Percentiles rank a stretch among this genome's conserved stretches.
phyloP scores from a whole-genome alignment of 2,888 invertebrate genomes.

The Pachycephus smyrnensis region DNA sequence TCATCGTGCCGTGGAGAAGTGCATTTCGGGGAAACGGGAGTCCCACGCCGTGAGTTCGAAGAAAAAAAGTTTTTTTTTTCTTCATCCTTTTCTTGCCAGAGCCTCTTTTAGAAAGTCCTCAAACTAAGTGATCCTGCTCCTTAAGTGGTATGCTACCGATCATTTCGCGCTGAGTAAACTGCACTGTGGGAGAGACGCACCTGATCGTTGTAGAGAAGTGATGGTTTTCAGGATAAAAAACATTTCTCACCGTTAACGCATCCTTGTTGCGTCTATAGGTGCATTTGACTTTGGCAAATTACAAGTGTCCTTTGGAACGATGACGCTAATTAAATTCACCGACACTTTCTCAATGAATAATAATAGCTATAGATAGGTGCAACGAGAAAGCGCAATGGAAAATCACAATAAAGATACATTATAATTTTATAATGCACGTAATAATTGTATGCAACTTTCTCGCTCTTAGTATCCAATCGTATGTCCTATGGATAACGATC shows the following conservation, averaged over 20 bases:
- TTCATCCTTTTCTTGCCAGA: neutral
- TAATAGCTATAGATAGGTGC: neutral
- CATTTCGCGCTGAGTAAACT: neutral
- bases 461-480: neutral
- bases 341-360: neutral
- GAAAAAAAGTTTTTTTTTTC: neutral
- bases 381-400: too few species aligned
- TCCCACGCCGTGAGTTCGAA: neutral
- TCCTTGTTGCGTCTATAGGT: neutral
- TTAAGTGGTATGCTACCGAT: neutral
- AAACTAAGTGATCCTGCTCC: neutral
- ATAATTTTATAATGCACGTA: too few species aligned
- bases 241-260: too few species aligned
- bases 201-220: too few species aligned
- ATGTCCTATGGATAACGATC: neutral
- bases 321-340: neutral
- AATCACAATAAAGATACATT: neutral
- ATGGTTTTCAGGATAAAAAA: too few species aligned
- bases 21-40: neutral
- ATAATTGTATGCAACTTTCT: too few species aligned
- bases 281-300: neutral
- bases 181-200: neutral
- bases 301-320: neutral
- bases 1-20: neutral
- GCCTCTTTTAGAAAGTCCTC: neutral